Base-by-base conservation (phyloP, 2,888 invertebrate species). In the Metacarcinus magister region DNA sequence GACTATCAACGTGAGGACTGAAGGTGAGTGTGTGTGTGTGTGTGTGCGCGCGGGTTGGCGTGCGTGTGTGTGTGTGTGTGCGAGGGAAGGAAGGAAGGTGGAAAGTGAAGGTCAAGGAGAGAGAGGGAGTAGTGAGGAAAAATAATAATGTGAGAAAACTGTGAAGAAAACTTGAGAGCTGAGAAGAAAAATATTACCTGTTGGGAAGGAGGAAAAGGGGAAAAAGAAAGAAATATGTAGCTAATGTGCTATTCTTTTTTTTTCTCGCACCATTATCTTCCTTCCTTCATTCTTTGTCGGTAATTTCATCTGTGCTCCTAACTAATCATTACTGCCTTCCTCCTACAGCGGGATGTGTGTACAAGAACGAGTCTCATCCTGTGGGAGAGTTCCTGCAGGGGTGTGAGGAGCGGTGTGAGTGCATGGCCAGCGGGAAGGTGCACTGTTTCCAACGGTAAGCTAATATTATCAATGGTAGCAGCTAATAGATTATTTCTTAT, bases 311-410 rank as follows among this genome's bases (percentile, higher is more conserved):
- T 39, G 39, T 39, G 39, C 39, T 39, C 39, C 39, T 39, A 39
- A 39, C 39, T 39, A 39, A 39, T 39, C 39, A 39, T 39, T 39
- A 39, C 39, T n/a, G n/a, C n/a, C 67, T n/a, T 75, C n/a, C 89
- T 95, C 39, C 87, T 93, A 3, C 96, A 97, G 97, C 97, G 96
- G 97, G 97, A 16, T 97, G 97, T 95, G 93, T 97, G 28, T 96
- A 97, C 95, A 96, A 97, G 16, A 97, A 97, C 94, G 87, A 95
- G n/a, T 97, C 97, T 4, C 96, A 97, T 95, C 87, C 96, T 46
- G 96, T 97, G 13, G 97, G 97, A 8, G 96, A 95, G 48, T 97
- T 97, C 96, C 95, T 96, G 89, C 94, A 96, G 32, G 97, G 96
- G 19, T 97, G 97, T 91, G 97, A 97, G 54, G 93, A 96, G 94